Conservation (phyloP, 2,888 invertebrate genomes). For the Polyploca ridens region DNA sequence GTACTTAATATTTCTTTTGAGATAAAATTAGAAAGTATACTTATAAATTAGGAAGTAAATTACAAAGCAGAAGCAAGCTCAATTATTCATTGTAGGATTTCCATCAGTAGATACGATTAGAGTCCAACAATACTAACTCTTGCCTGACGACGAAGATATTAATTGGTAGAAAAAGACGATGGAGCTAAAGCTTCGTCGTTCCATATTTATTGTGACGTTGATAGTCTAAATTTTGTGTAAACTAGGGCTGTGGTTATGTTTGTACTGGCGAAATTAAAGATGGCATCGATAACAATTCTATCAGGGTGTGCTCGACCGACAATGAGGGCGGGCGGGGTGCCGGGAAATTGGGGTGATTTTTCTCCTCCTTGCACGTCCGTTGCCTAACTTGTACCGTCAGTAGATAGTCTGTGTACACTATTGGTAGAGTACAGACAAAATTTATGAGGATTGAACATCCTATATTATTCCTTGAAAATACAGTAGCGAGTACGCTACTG, state of each 20-base stretch:
- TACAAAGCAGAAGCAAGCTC: too few relatives aligned
- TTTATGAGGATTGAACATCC: not conserved
- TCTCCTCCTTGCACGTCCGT: slow-evolving; percentile 70
- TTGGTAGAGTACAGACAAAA: not conserved
- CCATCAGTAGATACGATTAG: too few relatives aligned
- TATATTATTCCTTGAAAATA: too few relatives aligned
- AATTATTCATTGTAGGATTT: too few relatives aligned
- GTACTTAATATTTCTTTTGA: not conserved
- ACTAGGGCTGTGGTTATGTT: slow-evolving; percentile 54
- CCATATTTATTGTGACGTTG: not conserved
- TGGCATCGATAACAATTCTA: slow-evolving; percentile 85
- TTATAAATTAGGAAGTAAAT: too few relatives aligned
- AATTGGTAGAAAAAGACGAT: too few relatives aligned
- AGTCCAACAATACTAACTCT: too few relatives aligned
- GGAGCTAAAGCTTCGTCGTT: not conserved
- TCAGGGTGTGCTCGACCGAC: slow-evolving; percentile 74
- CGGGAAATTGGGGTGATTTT: slow-evolving; percentile 83
- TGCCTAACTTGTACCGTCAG: slow-evolving; percentile 47
- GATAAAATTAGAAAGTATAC: too few relatives aligned
- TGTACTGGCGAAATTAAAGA: slow-evolving; percentile 84
- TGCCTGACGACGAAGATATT: too few relatives aligned
- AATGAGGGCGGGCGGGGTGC: slow-evolving; percentile 58
- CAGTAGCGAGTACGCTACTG: too few relatives aligned
- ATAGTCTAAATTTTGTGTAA: slow-evolving; percentile 12
- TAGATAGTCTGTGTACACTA: slow-evolving; percentile 22